A percentile compares a stretch with the other conserved stretches of the same genome.
These are phyloP conservation scores for Willisornis vidua DNA, from an alignment of 2,113 vertebrate species.

Conservation along the genomic window DNA sequence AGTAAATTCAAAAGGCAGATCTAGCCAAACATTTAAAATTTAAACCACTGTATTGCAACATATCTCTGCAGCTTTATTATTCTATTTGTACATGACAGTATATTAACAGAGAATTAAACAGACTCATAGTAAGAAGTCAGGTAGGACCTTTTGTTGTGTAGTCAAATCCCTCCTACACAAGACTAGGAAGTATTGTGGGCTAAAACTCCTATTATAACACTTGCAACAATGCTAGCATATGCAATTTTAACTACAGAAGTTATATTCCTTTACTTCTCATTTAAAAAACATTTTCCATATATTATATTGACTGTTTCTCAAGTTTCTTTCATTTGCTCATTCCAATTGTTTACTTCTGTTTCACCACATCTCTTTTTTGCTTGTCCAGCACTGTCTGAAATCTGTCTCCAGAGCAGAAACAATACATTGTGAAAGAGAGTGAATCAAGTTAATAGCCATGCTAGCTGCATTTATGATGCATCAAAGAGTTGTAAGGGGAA, in stretches of 20 bases:
- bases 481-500: background rate
- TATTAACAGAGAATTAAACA: background rate
- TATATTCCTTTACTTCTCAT: background rate
- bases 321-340: background rate
- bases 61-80: background rate
- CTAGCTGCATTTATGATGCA: background rate
- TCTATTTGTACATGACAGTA: background rate
- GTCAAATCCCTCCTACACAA: background rate
- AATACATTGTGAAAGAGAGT: background rate
- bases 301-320: background rate
- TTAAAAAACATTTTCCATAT: background rate
- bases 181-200: background rate
- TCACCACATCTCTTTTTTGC: background rate
- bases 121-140: background rate
- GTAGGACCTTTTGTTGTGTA: background rate
- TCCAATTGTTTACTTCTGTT: background rate
- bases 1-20: constrained; percentile 37
- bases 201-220: background rate
- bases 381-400: background rate
- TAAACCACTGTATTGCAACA: background rate
- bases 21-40: constrained; percentile 30
- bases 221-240: background rate
- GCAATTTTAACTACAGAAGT: background rate
- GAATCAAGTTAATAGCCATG: background rate
- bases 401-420: background rate